Base-by-base conservation (phyloP, 53 echinoderm and acorn worm species). In the Temnopleurus reevesii region DNA sequence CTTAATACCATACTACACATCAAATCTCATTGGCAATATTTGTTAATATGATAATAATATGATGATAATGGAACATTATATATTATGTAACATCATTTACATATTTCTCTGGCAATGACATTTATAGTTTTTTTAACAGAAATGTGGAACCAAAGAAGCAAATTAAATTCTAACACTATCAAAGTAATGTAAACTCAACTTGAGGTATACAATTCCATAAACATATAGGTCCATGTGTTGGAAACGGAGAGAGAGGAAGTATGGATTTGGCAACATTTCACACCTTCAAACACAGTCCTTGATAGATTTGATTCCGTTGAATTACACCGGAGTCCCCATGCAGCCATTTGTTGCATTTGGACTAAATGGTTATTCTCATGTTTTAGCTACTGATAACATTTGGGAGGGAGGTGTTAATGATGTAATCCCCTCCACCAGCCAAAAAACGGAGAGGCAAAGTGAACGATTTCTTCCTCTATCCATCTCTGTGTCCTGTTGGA, bases 231-330 rank as follows among this genome's bases (percentile, higher is more conserved):
- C n/a, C n/a, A n/a, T n/a, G n/a, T n/a, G n/a, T n/a, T n/a, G n/a
- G n/a, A n/a, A 45, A 26, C 44, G 30, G 77, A n/a, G 51, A 15
- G 83, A 28, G 56, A 36, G 83, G 56, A 83, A 83, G 83, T 51
- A 18, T 83, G 83, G 53, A 83, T 83, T 55, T 83, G 55, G 83
- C 83, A 83, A 83, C n/a, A 83, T 80, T 80, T 51, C 80, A 55
- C 83, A 83, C 47, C 56, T 55, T 53, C 55, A 55, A 29, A 55
- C 18, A 17, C 83, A 45, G 33, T 8, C 36, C 55, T 17, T 83
- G 44, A 85, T 85, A 34, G 85, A 59, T 85, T 85, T 45, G 59
- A 59, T 85, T 85, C 60, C 43, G 38, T 38, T 60, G 25, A 85
- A 59, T 85, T 59, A 85, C 23, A 6, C 25, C 24, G 21, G 23